phyloP scores from a whole-genome alignment of 1,140 invertebrate species.

The Mycetomoellerius zeteki region DNA sequence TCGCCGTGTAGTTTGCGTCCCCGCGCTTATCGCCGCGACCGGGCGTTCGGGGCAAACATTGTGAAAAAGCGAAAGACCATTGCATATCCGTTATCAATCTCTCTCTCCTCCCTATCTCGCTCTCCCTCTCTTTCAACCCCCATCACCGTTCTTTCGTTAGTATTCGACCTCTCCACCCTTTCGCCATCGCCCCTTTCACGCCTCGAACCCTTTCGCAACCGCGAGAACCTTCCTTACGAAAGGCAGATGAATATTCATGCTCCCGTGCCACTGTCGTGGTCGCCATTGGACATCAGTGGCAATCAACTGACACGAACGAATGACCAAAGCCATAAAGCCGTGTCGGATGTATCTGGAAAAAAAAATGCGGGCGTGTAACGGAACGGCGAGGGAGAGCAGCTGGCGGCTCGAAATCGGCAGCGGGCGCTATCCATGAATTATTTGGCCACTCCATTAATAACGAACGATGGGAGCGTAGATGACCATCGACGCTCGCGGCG shows the following conservation, averaged over 20 bases:
- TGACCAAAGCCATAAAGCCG: constrained; percentile 56
- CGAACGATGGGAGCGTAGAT: constrained; percentile 54
- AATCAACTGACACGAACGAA: constrained; percentile 81
- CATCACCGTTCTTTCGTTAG: constrained; percentile 70
- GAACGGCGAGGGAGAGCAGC: constrained; percentile 78
- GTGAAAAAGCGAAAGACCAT: constrained; percentile 85
- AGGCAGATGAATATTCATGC: constrained; percentile 87
- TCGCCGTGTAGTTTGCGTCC: constrained; percentile 73
- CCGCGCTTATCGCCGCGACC: constrained; percentile 84
- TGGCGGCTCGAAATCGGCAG: constrained; percentile 65
- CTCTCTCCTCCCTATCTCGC: constrained; percentile 59
- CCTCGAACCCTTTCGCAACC: constrained; percentile 61
- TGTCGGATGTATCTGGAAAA: constrained; percentile 56
- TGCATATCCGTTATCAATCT: constrained; percentile 85
- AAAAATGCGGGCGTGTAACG: constrained; percentile 63
- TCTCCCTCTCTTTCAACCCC: constrained; percentile 59
- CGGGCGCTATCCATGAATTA: constrained; percentile 56
- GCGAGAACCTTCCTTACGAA: constrained; percentile 82
- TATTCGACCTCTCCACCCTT: constrained; percentile 15
- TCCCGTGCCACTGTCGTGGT: constrained; percentile 81
- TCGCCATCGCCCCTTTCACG: constrained; percentile 19
- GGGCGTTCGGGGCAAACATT: constrained; percentile 83
- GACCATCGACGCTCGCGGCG: constrained; percentile 49
- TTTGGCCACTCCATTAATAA: constrained; percentile 62
- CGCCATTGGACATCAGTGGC: constrained; percentile 85